Base-by-base conservation (phyloP, 2,888 invertebrate species). In the Agonopterix subpropinquella region DNA sequence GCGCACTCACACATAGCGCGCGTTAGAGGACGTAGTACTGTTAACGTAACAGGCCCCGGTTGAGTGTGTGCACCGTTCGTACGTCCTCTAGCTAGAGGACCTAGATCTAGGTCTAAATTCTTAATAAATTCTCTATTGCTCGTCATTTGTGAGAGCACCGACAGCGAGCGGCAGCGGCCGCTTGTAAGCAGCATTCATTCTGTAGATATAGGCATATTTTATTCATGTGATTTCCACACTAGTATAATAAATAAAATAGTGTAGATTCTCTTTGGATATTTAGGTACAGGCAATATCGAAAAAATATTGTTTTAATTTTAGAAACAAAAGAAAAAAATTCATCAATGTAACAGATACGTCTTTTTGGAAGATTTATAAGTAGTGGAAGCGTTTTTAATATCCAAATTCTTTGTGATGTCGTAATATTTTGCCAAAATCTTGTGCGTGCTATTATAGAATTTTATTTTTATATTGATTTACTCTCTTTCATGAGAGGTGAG, bases 361-460 rank as follows among this genome's bases (percentile, higher is more conserved):
- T 82, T 82, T 87, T 87, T 72, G 76, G 79, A 77, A 79, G 83
- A 77, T 83, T 82, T 80, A 63, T 75, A 79, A 78, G 74, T 78
- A 83, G 78, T 80, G 76, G 77, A 82, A 80, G 83, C 73, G 84
- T 84, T 88, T 86, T 87, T 87, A 84, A 80, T 80, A 78, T 85
- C 87, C 77, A 88, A 88, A 88, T 88, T 88, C 80, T 85, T 86
- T 88, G 88, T 88, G 88, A 87, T 88, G 87, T 84, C 77, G 76
- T 85, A 86, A 82, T 84, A 80, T 82, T 81, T 72, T 71, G 65
- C 76, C 78, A 77, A 87, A 86, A 86, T 85, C 79, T 80, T 79
- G 85, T 84, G 81, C 77, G 83, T 84, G 79, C 65, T 70, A 66
- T 71, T 70, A 69, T 68, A 70, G 73, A 71, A 70, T 77, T 70